Conservation (phyloP, 2,888 invertebrate genomes). For the Catocala sponsa region DNA sequence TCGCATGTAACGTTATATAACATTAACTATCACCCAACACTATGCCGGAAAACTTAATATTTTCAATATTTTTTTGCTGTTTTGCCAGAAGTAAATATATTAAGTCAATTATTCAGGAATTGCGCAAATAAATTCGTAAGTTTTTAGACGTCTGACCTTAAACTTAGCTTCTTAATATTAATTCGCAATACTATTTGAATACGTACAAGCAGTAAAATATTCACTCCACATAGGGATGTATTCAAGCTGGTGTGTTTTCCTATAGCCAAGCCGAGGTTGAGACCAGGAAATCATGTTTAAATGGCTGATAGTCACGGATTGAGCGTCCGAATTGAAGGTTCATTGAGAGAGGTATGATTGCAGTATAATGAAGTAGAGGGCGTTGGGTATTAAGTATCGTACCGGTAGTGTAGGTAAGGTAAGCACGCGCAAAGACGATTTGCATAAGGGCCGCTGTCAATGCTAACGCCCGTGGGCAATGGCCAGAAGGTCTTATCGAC, state of each 20-base stretch:
- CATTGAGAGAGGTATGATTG: slow-evolving; percentile 52
- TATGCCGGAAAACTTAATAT: slow-evolving; percentile 1
- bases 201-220: slow-evolving; percentile 40
- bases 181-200: slow-evolving; percentile 51
- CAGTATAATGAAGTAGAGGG: slow-evolving; percentile 51
- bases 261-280: slow-evolving; percentile 45
- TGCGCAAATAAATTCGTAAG: slow-evolving; percentile 39
- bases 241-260: slow-evolving; percentile 45
- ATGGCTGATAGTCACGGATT: slow-evolving; percentile 61
- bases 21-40: neutral
- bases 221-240: slow-evolving; percentile 35
- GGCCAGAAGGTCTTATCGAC: slow-evolving; percentile 77
- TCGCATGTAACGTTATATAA: slow-evolving; percentile 8
- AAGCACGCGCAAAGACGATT: slow-evolving; percentile 75
- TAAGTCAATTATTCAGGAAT: slow-evolving; percentile 13
- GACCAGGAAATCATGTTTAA: slow-evolving; percentile 61
- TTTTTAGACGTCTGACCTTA: slow-evolving; percentile 37
- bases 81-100: slow-evolving; percentile 9
- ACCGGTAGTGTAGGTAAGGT: slow-evolving; percentile 55
- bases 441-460: slow-evolving; percentile 82
- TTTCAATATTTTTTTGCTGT: slow-evolving; percentile 20
- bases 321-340: slow-evolving; percentile 64
- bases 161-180: slow-evolving; percentile 43
- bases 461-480: slow-evolving; percentile 72
- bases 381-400: slow-evolving; percentile 38